These are phyloP conservation scores for Dipodomys stephensi DNA, from an alignment of 2,113 vertebrate species.

Conservation along the genomic window DNA sequence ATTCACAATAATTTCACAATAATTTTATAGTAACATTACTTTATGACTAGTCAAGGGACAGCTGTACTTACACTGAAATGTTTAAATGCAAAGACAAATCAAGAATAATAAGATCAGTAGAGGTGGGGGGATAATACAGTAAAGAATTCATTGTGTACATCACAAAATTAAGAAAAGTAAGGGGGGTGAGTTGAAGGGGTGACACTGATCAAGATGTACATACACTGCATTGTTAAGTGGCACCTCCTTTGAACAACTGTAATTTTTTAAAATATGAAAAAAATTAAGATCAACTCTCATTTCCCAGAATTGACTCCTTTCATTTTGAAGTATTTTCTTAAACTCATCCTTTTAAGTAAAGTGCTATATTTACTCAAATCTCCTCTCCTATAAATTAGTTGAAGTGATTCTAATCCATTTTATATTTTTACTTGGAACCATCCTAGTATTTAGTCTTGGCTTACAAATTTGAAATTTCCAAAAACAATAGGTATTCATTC, in stretches of 20 bases:
- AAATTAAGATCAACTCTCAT: slow-evolving; percentile 1
- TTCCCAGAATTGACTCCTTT: neutral
- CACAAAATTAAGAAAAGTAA: too few species aligned
- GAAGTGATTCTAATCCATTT: neutral
- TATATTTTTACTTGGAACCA: neutral
- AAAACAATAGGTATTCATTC: neutral
- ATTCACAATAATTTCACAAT: neutral
- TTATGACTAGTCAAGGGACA: neutral
- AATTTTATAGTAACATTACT: neutral
- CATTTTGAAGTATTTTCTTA: neutral
- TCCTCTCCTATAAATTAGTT: neutral
- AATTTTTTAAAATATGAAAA: neutral
- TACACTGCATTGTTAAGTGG: too few species aligned
- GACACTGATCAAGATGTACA: too few species aligned
- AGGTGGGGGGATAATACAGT: too few species aligned
- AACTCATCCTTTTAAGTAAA: slow-evolving; percentile 40
- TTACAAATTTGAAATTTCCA: slow-evolving; percentile 19
- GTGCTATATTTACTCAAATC: neutral
- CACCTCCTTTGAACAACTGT: too few species aligned
- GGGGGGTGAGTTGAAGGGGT: too few species aligned
- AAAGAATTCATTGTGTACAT: too few species aligned
- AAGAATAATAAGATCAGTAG: too few species aligned
- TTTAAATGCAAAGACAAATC: too few species aligned
- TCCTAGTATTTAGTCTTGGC: neutral
- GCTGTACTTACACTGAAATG: neutral